Percentiles rank a stretch among this genome's conserved stretches.
These are phyloP conservation scores for Stenopsyche tienmushanensis DNA, from an alignment of 1,140 invertebrate species.

Conservation along the genomic window DNA sequence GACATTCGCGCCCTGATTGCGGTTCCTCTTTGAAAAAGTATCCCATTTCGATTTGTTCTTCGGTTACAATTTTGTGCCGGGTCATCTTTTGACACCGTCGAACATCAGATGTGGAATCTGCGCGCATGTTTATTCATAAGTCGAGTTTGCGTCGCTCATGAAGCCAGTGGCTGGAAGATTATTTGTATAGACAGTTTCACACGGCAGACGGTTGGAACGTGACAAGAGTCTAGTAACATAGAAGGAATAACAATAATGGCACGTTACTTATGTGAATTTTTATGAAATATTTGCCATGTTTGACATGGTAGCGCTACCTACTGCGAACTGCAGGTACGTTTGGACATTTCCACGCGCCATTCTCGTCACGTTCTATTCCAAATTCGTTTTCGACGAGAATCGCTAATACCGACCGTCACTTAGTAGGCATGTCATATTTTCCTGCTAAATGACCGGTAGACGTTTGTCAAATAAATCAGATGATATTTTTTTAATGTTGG, in stretches of 20 bases:
- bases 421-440: too few relatives aligned
- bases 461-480: background rate
- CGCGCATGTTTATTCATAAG: too few relatives aligned
- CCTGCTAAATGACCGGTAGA: too few relatives aligned
- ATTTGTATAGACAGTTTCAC: constrained; percentile 20
- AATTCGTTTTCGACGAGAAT: background rate
- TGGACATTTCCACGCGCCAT: too few relatives aligned
- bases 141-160: background rate
- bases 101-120: too few relatives aligned
- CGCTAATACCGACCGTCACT: background rate
- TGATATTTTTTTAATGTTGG: too few relatives aligned
- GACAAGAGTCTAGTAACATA: background rate
- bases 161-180: constrained; percentile 11
- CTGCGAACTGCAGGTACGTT: background rate
- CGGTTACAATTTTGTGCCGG: too few relatives aligned
- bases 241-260: constrained; percentile 10
- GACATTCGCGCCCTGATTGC: too few relatives aligned
- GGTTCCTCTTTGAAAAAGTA: too few relatives aligned
- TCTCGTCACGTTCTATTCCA: constrained; percentile 18
- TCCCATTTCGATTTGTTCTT: too few relatives aligned
- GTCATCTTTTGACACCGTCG: too few relatives aligned
- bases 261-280: constrained; percentile 17
- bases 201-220: constrained; percentile 20
- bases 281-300: constrained; percentile 17
- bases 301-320: too few relatives aligned